Evolutionary conservation across 2,797 vertebrate species (phyloP), one percentile per base, ranked within the genome.

Genomic region (Falco columbarius): DNA sequence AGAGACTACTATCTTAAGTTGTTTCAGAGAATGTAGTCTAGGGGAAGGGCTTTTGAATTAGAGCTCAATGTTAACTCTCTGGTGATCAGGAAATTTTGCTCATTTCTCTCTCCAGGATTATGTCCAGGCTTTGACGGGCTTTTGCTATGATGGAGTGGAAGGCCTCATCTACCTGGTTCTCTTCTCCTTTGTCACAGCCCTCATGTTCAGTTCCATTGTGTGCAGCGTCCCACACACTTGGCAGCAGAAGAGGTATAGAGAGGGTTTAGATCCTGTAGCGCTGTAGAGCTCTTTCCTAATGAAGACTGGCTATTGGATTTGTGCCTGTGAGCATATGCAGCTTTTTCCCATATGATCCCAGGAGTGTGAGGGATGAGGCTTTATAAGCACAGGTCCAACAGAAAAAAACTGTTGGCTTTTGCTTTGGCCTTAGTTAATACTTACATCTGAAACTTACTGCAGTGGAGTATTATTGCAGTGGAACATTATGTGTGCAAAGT

Each of bases 181-280:
- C 74, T 99, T 99, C 98, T 99, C 99, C 95, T 99, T 99, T 66
- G 98, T 99, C 98, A 99, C 99, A 0, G 99, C 99, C 9, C 99
- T 99, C 94, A 99, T 99, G 99, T 99, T 99, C 98, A 99, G 98
- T 98, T 99, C 99, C 14, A 98, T 99, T 20, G 97, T 99, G 91
- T 99, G 99, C 98, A 99, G 99, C 0, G 98, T 99, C 73, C 99
- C 99, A 1, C 99, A 99, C 96, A 99, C 99, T 85, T 99, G 99
- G 99, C 98, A 99, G 51, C 98, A 98, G 32, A 99, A 99, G 96
- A 99, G 99, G 99, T 99, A 97, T 97, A 98, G 74, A 85, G n/a
- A 62, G 54, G 70, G 47, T 67, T 96, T 81, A 83, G 81, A 38
- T 79, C 61, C 92, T 76, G 67, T 67, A 65, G 77, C 4, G 0